phyloP scores from a whole-genome alignment of 2,797 vertebrate species.

The Eulemur albifrons region DNA sequence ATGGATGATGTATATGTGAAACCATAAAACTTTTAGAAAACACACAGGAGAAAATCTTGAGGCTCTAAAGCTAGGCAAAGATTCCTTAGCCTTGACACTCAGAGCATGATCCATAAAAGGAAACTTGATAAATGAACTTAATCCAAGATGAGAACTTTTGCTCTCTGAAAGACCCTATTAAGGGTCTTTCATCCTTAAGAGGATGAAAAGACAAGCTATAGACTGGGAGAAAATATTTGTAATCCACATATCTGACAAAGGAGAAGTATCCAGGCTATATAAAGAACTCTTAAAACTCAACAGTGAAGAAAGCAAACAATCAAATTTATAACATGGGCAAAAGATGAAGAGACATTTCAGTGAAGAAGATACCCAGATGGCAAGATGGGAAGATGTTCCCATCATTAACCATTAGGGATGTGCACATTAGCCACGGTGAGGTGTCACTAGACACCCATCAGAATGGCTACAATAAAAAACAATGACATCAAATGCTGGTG shows the following conservation, averaged over 20 bases:
- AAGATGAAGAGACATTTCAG: background rate
- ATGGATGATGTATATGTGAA: accelerated
- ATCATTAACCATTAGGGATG: too few species aligned
- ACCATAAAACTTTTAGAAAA: background rate
- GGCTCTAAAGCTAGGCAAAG: background rate
- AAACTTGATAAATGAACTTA: background rate
- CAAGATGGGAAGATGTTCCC: background rate
- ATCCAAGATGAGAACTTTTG: background rate
- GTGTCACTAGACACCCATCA: background rate
- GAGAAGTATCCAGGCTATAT: background rate
- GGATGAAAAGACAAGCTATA: background rate
- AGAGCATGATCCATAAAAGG: background rate
- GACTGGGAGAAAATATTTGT: background rate
- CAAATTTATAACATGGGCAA: background rate
- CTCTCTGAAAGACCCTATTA: background rate
- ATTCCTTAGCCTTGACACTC: background rate
- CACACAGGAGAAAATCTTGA: background rate
- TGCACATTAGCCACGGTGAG: accelerated
- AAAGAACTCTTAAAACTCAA: background rate
- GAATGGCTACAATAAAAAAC: background rate
- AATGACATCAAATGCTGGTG: accelerated
- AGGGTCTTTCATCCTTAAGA: background rate
- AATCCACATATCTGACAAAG: background rate
- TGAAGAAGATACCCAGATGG: background rate
- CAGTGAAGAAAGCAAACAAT: background rate